These are phyloP conservation scores for Charanyca ferruginea DNA, from an alignment of 2,888 invertebrate genomes.

Conservation along the genomic window DNA sequence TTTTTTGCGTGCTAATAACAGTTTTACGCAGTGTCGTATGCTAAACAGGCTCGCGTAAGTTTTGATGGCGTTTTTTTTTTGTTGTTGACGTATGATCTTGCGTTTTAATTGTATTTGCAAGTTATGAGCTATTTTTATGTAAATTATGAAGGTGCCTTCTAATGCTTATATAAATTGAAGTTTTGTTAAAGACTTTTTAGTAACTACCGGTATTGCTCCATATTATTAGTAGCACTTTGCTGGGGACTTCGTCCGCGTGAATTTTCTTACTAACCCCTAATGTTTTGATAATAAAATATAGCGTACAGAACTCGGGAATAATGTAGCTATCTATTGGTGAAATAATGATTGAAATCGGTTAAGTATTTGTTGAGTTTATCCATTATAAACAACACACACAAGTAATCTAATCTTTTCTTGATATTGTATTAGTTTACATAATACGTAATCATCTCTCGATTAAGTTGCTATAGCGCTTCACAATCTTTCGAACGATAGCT, in stretches of 20 bases:
- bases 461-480: neutral
- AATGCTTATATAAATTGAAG: neutral
- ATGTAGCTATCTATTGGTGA: no score
- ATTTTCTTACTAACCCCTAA: no score
- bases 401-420: no score
- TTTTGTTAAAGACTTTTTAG: neutral
- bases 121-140: conserved; percentile 40
- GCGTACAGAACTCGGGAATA: no score
- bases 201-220: neutral
- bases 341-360: no score
- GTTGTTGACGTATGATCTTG: conserved; percentile 50
- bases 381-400: no score
- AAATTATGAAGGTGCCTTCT: conserved; percentile 7
- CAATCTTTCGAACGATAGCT: no score
- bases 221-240: neutral
- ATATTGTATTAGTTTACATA: no score
- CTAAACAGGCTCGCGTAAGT: conserved; percentile 38
- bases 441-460: no score
- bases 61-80: conserved; percentile 53
- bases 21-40: conserved; percentile 59
- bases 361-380: no score
- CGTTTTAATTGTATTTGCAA: conserved; percentile 43
- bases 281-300: no score
- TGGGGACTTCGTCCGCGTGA: no score
- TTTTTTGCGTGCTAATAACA: conserved; percentile 60